phyloP scores from a whole-genome alignment of 2,113 vertebrate genomes.

The Hippoglossus stenolepis region DNA sequence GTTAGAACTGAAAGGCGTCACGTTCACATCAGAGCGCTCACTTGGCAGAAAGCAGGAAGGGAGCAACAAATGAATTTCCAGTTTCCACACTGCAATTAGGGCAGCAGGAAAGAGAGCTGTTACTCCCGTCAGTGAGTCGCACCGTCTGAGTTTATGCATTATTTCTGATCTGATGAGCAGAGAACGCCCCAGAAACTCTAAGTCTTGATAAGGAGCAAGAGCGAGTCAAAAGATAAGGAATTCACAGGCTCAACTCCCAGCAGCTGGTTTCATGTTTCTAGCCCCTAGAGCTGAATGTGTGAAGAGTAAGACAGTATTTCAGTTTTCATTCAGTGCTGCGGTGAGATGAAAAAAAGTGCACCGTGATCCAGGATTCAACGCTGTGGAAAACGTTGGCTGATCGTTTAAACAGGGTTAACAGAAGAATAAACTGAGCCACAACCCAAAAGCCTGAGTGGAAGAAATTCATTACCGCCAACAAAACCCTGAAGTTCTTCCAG shows the following conservation, averaged over 20 bases:
- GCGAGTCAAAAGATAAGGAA: constrained; percentile 26
- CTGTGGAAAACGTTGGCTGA: not conserved
- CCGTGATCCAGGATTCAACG: not conserved
- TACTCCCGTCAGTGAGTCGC: constrained; percentile 56
- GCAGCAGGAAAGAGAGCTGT: constrained; percentile 69
- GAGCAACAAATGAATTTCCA: constrained; percentile 60
- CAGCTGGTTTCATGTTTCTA: not conserved
- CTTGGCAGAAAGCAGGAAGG: constrained; percentile 55
- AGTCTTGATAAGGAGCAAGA: constrained; percentile 21
- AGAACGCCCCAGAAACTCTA: not conserved
- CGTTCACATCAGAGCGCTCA: constrained; percentile 19
- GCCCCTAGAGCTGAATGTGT: not conserved
- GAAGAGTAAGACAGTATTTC: not conserved
- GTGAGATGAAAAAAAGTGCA: not conserved
- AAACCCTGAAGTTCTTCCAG: not conserved
- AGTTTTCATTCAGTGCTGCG: not conserved
- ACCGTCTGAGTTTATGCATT: constrained; percentile 31
- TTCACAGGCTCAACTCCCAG: constrained; percentile 1
- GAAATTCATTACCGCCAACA: constrained; percentile 11
- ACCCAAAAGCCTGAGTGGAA: constrained; percentile 7
- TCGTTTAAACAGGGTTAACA: no score
- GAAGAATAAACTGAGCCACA: constrained; percentile 12
- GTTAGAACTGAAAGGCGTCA: constrained; percentile 38
- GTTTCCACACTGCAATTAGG: constrained; percentile 70
- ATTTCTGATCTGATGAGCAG: constrained; percentile 35